Conservation (phyloP, 2,888 invertebrate genomes). For the Argyresthia albistria region DNA sequence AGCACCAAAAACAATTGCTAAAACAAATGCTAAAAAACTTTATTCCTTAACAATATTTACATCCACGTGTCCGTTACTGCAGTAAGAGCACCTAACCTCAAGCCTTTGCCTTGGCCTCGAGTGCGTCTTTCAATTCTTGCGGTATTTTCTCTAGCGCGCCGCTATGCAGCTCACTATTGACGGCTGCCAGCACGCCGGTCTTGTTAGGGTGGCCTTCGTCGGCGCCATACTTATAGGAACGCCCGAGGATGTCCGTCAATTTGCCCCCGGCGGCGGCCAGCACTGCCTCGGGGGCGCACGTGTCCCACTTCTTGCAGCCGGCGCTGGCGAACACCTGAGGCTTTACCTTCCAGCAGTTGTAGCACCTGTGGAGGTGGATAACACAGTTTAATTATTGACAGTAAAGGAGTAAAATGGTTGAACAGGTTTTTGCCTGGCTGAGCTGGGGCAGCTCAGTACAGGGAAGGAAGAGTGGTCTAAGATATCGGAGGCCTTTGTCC, state of each 20-base stretch:
- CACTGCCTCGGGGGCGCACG: constrained; percentile 97
- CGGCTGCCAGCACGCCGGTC: constrained; percentile 92
- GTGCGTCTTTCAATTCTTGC: constrained; percentile 72
- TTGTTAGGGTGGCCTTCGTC: constrained; percentile 78
- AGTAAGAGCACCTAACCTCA: neutral
- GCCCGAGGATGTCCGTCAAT: constrained; percentile 90
- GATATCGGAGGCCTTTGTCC: no score
- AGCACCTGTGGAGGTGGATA: constrained; percentile 74
- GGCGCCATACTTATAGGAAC: constrained; percentile 79
- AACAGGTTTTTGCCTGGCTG: no score
- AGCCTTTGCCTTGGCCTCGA: constrained; percentile 24
- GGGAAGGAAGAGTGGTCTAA: no score
- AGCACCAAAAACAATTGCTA: neutral
- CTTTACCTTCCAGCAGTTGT: constrained; percentile 92
- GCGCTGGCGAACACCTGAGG: constrained; percentile 96
- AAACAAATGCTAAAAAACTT: neutral
- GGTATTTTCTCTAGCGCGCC: constrained; percentile 84
- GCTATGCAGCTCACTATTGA: constrained; percentile 79
- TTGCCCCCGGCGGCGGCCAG: constrained; percentile 89
- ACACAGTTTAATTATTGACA: neutral
- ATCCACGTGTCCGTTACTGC: neutral
- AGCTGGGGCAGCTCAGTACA: no score
- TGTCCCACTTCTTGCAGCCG: constrained; percentile 99
- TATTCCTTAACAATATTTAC: neutral
- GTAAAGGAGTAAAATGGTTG: neutral